Evolutionary conservation across 2,113 vertebrate species (phyloP).

Genomic region (Lontra canadensis): DNA sequence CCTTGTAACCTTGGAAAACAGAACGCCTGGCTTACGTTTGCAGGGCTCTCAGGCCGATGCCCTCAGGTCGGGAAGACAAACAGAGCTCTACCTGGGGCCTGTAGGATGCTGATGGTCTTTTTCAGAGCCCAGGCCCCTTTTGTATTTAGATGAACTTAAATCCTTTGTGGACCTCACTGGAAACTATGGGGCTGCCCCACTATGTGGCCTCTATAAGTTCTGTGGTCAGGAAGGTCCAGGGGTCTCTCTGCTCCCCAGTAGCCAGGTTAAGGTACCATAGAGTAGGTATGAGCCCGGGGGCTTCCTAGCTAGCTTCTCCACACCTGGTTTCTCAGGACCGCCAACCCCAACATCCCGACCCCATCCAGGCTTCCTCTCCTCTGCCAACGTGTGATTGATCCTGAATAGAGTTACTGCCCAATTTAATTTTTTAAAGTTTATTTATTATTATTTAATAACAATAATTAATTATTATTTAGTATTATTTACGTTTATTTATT

Average conservation of each 20-base stretch:
- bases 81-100: neutral
- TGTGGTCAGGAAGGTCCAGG: too few species aligned
- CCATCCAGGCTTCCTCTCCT: neutral
- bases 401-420: neutral
- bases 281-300: fast-evolving
- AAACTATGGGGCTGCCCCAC: neutral
- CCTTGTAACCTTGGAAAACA: neutral
- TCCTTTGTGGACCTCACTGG: neutral
- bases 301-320: neutral
- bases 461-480: neutral
- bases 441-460: neutral
- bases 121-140: neutral
- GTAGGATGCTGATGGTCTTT: neutral
- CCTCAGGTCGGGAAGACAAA: neutral
- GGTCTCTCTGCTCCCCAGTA: neutral
- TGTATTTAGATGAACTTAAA: neutral
- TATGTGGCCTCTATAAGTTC: neutral
- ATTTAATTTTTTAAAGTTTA: neutral
- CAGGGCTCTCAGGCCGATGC: neutral
- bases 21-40: neutral
- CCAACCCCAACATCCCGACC: neutral
- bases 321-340: neutral
- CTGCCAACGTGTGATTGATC: neutral
- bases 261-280: fast-evolving
- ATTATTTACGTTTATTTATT: neutral